Conservation (phyloP, 2,797 vertebrate species). For the Smutsia gigantea region DNA sequence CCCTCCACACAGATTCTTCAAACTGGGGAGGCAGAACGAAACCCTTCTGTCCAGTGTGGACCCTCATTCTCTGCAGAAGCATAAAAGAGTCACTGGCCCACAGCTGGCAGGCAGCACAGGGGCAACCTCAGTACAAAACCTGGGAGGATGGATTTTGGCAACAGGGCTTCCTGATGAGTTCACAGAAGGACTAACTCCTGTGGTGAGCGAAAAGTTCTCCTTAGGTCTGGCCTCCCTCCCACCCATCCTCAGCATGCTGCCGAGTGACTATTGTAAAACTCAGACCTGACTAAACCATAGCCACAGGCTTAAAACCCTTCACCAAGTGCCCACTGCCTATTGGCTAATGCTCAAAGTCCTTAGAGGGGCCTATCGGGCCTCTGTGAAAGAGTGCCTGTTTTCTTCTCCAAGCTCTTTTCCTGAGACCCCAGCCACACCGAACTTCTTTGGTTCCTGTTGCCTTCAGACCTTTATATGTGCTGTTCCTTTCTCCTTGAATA, state of each 20-base stretch:
- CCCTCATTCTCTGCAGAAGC: not conserved
- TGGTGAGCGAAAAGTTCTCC: not conserved
- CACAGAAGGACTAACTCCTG: not conserved
- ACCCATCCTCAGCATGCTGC: not conserved
- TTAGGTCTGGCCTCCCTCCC: not conserved
- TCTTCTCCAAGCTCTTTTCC: not conserved
- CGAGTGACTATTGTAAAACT: not conserved
- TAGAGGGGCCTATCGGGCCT: rapidly evolving
- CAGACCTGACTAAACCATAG: not conserved
- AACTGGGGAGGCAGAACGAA: not conserved
- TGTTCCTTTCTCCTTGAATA: not conserved
- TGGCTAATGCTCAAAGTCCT: not conserved
- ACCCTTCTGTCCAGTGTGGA: not conserved
- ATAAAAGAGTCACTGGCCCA: not conserved
- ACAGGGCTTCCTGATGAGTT: not conserved
- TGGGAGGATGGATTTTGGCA: not conserved
- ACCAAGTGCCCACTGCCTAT: not conserved
- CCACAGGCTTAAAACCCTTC: not conserved
- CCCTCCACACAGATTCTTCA: not conserved
- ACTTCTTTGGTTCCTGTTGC: not conserved
- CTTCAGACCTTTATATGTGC: not conserved
- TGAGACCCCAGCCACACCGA: not conserved
- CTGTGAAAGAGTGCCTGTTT: not conserved
- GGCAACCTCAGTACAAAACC: not conserved
- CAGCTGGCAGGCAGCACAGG: not conserved